Evolutionary conservation across 2,113 vertebrate genomes (phyloP).

Genomic region (Gymnarchus niloticus): DNA sequence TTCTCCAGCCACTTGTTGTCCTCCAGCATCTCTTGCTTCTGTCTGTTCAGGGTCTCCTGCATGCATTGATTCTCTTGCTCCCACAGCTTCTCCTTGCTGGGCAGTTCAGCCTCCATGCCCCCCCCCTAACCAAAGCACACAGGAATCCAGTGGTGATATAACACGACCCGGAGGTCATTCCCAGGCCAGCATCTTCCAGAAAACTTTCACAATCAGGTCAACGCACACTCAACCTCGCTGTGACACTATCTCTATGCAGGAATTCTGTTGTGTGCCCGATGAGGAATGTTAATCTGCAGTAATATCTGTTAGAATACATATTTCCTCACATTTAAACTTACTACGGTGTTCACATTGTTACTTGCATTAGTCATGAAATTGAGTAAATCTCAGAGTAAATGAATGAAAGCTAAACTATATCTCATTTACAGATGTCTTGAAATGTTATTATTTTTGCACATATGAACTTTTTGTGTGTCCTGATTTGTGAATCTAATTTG

Average conservation of each 20-base stretch:
- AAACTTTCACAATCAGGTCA: background rate
- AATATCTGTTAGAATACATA: background rate
- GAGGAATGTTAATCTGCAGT: background rate
- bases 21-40: conserved; percentile 82
- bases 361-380: background rate
- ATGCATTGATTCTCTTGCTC: conserved; percentile 69
- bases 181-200: background rate
- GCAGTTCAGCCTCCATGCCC: conserved; percentile 68
- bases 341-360: too few species aligned
- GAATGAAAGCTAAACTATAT: background rate
- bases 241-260: background rate
- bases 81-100: conserved; percentile 76
- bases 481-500: background rate
- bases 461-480: background rate
- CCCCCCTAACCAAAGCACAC: conserved; percentile 64
- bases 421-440: background rate
- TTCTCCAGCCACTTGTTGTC: conserved; percentile 84
- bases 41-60: conserved; percentile 68
- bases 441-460: background rate
- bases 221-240: background rate
- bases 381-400: background rate
- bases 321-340: background rate
- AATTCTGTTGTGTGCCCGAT: background rate
- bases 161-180: too few species aligned
- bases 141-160: background rate